phyloP scores from a whole-genome alignment of 30 jellyfish, hydroid and myxozoan species.

The Turritopsis dohrnii region DNA sequence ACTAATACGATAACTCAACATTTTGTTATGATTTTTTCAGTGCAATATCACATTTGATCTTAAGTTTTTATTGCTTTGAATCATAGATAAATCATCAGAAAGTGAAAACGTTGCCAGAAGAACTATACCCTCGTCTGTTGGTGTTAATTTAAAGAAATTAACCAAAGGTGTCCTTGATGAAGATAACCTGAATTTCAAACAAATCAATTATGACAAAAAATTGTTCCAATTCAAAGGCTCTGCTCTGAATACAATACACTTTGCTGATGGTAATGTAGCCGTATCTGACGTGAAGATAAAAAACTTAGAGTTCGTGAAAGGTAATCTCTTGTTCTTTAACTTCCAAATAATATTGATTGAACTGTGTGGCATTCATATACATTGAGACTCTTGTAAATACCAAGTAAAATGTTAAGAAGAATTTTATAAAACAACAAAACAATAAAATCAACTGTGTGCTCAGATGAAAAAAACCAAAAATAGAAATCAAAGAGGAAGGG shows the following conservation, averaged over 20 bases:
- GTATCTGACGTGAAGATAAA: slow-evolving; percentile 23
- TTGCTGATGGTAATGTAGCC: slow-evolving; percentile 29
- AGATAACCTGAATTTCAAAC: slow-evolving; percentile 14
- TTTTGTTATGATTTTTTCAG: no score
- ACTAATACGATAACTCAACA: no score
- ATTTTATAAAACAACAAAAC: no score
- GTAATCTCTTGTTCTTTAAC: background rate
- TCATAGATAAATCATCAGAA: background rate
- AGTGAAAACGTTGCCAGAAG: background rate
- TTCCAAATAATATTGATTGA: no score
- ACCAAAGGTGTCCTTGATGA: slow-evolving; percentile 26
- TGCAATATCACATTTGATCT: no score
- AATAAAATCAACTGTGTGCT: no score
- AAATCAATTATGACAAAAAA: background rate
- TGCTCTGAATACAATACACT: slow-evolving; percentile 18
- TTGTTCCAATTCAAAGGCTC: slow-evolving; percentile 16
- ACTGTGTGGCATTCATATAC: no score
- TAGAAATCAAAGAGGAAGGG: no score
- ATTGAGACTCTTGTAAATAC: no score
- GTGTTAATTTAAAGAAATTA: slow-evolving; percentile 15
- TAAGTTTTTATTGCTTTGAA: background rate
- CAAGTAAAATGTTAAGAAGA: no score
- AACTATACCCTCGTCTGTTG: slow-evolving; percentile 17
- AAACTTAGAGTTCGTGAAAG: slow-evolving; percentile 19
- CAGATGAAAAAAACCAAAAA: no score